A percentile compares a stretch with the other conserved stretches of the same genome.
Evolutionary conservation across 1,140 invertebrate species (phyloP).

Genomic region (Drosophila kanapiae): DNA sequence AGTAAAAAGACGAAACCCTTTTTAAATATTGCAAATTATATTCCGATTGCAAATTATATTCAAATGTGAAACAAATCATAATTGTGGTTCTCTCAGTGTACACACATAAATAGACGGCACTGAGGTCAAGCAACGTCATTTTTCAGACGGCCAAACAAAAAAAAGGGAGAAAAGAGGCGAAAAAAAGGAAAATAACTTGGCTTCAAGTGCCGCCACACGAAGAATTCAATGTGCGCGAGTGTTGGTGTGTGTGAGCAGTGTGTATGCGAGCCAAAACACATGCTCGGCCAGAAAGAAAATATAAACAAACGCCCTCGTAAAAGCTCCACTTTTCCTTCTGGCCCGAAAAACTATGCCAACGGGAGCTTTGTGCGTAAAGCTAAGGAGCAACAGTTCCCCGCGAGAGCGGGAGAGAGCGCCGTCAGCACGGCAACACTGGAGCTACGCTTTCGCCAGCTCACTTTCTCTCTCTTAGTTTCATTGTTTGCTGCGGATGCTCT

Average conservation of each 20-base stretch:
- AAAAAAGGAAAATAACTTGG: conserved; percentile 33
- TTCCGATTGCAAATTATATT: not conserved
- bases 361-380: conserved; percentile 72
- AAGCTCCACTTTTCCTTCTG: conserved; percentile 52
- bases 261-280: conserved; percentile 59
- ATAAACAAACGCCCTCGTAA: conserved; percentile 81
- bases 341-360: conserved; percentile 69
- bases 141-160: conserved; percentile 68
- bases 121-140: conserved; percentile 78
- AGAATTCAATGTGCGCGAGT: conserved; percentile 21
- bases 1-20: too few relatives aligned
- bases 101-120: conserved; percentile 30
- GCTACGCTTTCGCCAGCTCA: conserved; percentile 3
- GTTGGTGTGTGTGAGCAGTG: conserved; percentile 8
- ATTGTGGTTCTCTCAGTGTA: not conserved
- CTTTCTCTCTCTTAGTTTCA: conserved; percentile 5
- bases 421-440: conserved; percentile 69
- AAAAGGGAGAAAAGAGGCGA: conserved; percentile 5
- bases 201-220: conserved; percentile 58
- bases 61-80: not conserved
- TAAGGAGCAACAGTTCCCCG: conserved; percentile 75
- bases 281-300: conserved; percentile 68
- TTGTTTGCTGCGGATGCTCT: conserved; percentile 7
- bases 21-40: too few relatives aligned
- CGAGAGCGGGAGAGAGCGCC: conserved; percentile 9